A percentile compares a stretch with the other conserved stretches of the same genome.
Evolutionary conservation across 2,888 invertebrate species (phyloP).

Genomic region (Ichneumon xanthorius): DNA sequence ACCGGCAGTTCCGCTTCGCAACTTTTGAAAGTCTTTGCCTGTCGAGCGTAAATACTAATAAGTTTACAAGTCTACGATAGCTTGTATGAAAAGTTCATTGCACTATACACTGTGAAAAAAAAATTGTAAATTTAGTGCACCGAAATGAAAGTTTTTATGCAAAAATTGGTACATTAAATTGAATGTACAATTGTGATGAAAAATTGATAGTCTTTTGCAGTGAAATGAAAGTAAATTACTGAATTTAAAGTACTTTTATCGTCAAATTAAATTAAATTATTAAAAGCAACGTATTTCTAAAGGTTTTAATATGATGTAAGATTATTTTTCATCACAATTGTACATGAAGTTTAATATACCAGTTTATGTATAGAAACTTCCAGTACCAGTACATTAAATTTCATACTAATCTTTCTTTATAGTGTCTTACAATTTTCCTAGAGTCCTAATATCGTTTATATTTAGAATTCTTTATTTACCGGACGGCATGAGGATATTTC

Average conservation of each 20-base stretch:
- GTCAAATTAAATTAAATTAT: neutral
- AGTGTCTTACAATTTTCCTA: neutral
- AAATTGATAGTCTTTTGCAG: too few relatives aligned
- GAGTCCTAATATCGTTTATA: neutral
- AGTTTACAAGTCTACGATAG: neutral
- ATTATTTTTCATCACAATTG: too few relatives aligned
- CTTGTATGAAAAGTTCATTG: neutral
- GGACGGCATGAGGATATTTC: conserved; percentile 84
- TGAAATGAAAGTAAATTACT: too few relatives aligned
- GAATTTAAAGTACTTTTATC: neutral
- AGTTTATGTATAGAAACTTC: too few relatives aligned
- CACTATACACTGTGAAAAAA: neutral
- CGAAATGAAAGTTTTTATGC: too few relatives aligned
- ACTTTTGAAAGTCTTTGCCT: conserved; percentile 79
- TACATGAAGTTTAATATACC: too few relatives aligned
- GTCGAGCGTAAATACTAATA: conserved; percentile 9
- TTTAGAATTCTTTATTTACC: conserved; percentile 75
- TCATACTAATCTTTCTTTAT: too few relatives aligned
- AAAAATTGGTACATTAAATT: neutral
- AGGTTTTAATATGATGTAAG: too few relatives aligned
- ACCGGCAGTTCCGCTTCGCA: conserved; percentile 80
- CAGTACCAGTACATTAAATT: too few relatives aligned
- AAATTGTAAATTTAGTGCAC: too few relatives aligned
- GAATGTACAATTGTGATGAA: too few relatives aligned
- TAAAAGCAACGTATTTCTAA: neutral